Evolutionary conservation across 2,797 vertebrate genomes (phyloP).

Genomic region (Mus caroli): DNA sequence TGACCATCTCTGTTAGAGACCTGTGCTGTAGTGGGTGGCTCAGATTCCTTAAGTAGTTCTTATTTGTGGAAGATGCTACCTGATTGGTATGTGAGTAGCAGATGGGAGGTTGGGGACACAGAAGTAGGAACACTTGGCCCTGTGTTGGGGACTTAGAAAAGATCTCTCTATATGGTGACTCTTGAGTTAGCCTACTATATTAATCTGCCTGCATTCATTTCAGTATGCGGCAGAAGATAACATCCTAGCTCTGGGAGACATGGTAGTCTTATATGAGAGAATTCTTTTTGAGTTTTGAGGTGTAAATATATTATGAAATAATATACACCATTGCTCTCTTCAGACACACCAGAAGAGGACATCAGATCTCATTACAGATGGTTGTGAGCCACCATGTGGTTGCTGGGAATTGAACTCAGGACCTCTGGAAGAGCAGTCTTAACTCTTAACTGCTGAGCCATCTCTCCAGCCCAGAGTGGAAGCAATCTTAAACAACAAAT

Average conservation of each 20-base stretch:
- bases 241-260: background rate
- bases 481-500: background rate
- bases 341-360: too few relatives aligned
- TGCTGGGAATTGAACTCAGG: too few relatives aligned
- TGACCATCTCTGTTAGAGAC: slow-evolving; percentile 27
- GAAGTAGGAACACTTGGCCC: background rate
- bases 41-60: background rate
- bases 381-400: too few relatives aligned
- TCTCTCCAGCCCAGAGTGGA: background rate
- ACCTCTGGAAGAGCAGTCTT: too few relatives aligned
- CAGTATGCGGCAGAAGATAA: background rate
- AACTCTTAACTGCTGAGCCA: too few relatives aligned
- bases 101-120: background rate
- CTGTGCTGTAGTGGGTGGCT: background rate
- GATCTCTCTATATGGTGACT: background rate
- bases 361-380: too few relatives aligned
- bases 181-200: background rate
- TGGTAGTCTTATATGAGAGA: background rate
- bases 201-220: background rate
- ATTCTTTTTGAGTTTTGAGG: slow-evolving; percentile 56
- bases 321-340: too few relatives aligned
- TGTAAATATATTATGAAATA: slow-evolving; percentile 24
- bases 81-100: background rate
- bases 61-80: slow-evolving; percentile 2
- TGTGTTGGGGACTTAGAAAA: slow-evolving; percentile 4